These are phyloP conservation scores for Erythrocercus mccallii DNA, from an alignment of 2,113 vertebrate species.

Conservation along the genomic window DNA sequence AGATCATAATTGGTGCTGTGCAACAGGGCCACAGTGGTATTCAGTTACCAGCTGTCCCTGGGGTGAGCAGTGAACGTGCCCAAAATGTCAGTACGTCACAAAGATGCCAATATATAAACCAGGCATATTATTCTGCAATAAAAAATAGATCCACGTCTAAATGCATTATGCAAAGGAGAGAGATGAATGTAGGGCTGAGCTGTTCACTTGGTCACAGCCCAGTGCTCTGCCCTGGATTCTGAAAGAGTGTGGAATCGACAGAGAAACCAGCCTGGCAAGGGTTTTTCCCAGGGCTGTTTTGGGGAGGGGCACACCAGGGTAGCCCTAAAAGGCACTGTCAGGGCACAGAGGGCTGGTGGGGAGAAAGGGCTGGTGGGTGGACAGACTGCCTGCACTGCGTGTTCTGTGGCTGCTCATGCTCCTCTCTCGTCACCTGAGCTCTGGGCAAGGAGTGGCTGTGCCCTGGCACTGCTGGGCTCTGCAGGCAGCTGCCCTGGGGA, in stretches of 20 bases:
- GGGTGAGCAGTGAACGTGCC: background rate
- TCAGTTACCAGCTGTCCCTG: background rate
- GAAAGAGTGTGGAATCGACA: fast-evolving
- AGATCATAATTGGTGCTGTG: background rate
- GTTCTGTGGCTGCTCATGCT: fast-evolving
- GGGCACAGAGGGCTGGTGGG: fast-evolving
- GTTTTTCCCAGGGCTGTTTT: background rate
- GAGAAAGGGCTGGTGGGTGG: too few relatives aligned
- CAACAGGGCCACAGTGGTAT: background rate
- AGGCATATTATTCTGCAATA: background rate
- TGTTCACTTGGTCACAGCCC: background rate
- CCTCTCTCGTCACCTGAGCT: background rate
- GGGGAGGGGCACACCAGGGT: background rate
- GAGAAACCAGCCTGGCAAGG: background rate
- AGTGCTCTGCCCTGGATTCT: background rate
- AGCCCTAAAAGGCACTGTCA: fast-evolving
- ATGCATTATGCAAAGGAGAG: conserved; percentile 11
- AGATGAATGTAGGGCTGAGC: background rate
- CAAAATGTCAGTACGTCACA: background rate
- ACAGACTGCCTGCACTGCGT: fast-evolving
- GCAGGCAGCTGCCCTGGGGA: fast-evolving
- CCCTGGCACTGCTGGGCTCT: background rate
- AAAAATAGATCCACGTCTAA: background rate
- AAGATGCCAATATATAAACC: background rate
- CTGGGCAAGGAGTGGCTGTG: fast-evolving